phyloP scores from a whole-genome alignment of 2,888 invertebrate species.

The Erebia aethiops region DNA sequence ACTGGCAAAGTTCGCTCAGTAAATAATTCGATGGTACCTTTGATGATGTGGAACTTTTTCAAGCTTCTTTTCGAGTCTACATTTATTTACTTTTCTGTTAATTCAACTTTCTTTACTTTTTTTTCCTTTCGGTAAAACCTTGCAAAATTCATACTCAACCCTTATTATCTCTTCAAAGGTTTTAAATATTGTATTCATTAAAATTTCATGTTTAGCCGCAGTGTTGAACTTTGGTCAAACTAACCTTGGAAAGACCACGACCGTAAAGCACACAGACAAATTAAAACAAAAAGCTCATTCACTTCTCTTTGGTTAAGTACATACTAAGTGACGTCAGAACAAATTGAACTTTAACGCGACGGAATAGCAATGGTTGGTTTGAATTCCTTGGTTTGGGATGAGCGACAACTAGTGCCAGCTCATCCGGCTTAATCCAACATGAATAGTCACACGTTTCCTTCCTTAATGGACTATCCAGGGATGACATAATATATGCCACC shows the following conservation, averaged over 20 bases:
- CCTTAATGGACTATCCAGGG: slow-evolving; percentile 30
- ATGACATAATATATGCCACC: slow-evolving; percentile 6
- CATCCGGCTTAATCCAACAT: slow-evolving; percentile 27
- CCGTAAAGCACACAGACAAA: too few species aligned
- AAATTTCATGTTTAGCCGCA: not conserved
- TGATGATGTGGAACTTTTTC: slow-evolving; percentile 11
- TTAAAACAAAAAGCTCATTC: too few species aligned
- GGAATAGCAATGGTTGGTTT: slow-evolving; percentile 4
- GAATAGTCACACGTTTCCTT: slow-evolving; percentile 32
- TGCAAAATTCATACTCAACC: too few species aligned
- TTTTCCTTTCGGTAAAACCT: not conserved
- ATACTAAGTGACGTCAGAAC: not conserved
- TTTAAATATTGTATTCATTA: too few species aligned
- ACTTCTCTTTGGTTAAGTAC: too few species aligned
- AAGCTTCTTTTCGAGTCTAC: slow-evolving; percentile 6
- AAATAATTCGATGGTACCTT: slow-evolving; percentile 16
- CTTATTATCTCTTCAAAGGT: too few species aligned
- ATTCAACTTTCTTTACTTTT: not conserved
- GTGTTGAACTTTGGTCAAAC: not conserved
- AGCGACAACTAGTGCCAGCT: slow-evolving; percentile 32
- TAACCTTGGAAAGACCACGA: not conserved
- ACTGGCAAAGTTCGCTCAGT: slow-evolving; percentile 24
- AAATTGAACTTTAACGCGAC: not conserved
- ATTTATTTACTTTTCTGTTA: slow-evolving; percentile 4
- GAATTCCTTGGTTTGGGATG: slow-evolving; percentile 9